Evolutionary conservation across 2,797 vertebrate genomes (phyloP).

Genomic region (Helicolenus hilgendorfi): DNA sequence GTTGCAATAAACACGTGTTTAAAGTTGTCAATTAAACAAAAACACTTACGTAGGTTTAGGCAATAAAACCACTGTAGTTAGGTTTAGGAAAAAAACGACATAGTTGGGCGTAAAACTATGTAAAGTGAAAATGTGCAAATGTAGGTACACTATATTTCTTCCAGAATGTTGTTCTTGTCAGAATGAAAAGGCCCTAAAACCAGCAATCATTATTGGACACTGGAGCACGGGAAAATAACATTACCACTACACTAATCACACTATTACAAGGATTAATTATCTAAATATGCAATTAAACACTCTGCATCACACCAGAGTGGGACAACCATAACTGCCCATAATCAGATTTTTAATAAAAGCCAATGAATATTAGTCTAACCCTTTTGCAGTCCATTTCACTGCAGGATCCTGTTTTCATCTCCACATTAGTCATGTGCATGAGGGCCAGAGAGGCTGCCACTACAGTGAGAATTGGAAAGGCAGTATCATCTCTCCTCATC

Average conservation of each 20-base stretch:
- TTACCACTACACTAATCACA: background rate
- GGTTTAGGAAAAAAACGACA: no score
- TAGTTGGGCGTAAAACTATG: no score
- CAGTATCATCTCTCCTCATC: background rate
- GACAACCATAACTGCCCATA: background rate
- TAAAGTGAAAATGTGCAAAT: no score
- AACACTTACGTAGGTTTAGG: no score
- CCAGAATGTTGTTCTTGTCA: background rate
- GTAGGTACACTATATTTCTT: no score
- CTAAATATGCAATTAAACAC: background rate
- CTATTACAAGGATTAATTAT: background rate
- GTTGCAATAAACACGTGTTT: no score
- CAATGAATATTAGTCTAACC: background rate
- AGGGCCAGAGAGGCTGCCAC: constrained; percentile 2
- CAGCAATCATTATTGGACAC: no score
- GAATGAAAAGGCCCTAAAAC: background rate
- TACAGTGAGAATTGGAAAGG: background rate
- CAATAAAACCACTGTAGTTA: no score
- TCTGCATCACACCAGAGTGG: background rate
- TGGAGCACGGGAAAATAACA: background rate
- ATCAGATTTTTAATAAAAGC: constrained; percentile 10
- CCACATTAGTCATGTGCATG: constrained; percentile 26
- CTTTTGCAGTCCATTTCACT: background rate
- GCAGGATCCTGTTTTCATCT: background rate
- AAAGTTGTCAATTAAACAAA: no score